These are phyloP conservation scores for Myiagra hebetior DNA, from an alignment of 2,113 vertebrate genomes.

Conservation along the genomic window DNA sequence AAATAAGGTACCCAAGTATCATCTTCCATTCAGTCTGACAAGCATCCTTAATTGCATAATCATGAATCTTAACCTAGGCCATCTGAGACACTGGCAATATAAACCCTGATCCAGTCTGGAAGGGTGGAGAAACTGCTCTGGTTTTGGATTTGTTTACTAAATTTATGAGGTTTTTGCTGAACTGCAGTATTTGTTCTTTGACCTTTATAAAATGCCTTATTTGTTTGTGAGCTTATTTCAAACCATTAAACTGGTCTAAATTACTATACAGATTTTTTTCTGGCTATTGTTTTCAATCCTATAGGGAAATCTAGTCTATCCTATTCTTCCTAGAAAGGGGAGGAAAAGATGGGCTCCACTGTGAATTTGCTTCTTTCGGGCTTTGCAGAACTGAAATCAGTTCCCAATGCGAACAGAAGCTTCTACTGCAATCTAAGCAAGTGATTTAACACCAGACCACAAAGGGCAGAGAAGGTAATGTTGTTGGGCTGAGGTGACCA, in stretches of 20 bases:
- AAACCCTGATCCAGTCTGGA: neutral
- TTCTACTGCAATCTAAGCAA: neutral
- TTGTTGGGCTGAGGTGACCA: neutral
- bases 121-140: neutral
- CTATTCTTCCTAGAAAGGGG: neutral
- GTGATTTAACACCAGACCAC: neutral
- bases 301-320: neutral
- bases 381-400: neutral
- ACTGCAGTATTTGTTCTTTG: neutral
- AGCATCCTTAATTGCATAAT: neutral
- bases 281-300: neutral
- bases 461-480: neutral
- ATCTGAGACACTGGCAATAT: neutral
- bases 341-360: neutral
- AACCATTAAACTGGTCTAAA: neutral
- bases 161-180: neutral
- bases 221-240: neutral
- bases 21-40: neutral
- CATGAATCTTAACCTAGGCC: neutral
- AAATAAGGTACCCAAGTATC: slow-evolving; percentile 33
- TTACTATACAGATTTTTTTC: neutral
- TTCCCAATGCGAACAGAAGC: neutral
- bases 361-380: neutral
- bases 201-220: neutral
- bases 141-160: neutral